phyloP scores from a whole-genome alignment of 2,797 vertebrate genomes.

The Chiroxiphia lanceolata region DNA sequence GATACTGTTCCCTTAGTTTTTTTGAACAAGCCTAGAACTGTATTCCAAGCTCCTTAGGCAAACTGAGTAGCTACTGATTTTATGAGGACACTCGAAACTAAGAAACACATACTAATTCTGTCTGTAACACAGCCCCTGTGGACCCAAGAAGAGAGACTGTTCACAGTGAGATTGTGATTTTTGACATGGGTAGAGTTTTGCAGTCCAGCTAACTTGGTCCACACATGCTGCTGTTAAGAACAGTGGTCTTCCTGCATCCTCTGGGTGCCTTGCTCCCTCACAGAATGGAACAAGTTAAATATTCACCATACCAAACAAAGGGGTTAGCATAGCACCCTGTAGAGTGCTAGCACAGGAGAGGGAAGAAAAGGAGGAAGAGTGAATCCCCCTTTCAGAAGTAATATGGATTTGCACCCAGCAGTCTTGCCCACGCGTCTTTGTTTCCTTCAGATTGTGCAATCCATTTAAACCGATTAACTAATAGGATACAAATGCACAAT shows the following conservation, averaged over 20 bases:
- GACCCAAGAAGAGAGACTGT: neutral
- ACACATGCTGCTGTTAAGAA: neutral
- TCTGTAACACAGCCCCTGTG: neutral
- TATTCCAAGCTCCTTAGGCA: neutral
- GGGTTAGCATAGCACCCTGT: neutral
- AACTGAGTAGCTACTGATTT: neutral
- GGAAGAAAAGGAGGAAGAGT: neutral
- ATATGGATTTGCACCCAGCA: neutral
- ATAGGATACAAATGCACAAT: neutral
- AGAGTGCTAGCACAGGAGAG: neutral
- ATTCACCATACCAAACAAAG: neutral
- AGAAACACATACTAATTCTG: neutral
- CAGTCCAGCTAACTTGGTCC: neutral
- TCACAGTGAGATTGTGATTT: neutral
- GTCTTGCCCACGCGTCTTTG: neutral
- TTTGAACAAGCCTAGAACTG: neutral
- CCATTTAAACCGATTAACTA: constrained; percentile 9
- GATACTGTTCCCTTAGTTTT: fast-evolving
- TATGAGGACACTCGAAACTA: neutral
- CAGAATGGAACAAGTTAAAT: neutral
- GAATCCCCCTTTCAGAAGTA: neutral
- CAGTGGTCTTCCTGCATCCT: neutral
- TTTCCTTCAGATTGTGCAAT: neutral
- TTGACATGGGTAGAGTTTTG: neutral
- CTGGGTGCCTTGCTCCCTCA: neutral